Evolutionary conservation across 2,888 invertebrate genomes (phyloP).

Genomic region (Lepeophtheirus nordmannii): DNA sequence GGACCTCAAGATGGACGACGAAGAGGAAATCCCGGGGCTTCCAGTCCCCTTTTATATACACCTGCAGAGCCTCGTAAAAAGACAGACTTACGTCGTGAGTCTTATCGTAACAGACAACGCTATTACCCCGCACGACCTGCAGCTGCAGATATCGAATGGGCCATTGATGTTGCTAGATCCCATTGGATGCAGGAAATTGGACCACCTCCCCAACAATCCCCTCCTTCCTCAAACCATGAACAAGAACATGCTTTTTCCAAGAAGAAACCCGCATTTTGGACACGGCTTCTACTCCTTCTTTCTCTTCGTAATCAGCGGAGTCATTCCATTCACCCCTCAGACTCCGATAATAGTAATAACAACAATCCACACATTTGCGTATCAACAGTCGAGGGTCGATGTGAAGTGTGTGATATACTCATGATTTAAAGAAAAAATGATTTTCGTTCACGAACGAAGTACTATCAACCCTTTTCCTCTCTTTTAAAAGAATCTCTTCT

Average conservation of each 20-base stretch:
- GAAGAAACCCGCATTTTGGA: not conserved
- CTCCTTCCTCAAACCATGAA: not conserved
- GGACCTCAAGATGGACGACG: not conserved
- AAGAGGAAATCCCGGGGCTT: not conserved
- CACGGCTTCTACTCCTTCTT: not conserved
- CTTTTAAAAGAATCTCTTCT: too few species aligned
- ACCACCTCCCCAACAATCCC: not conserved
- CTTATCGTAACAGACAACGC: not conserved
- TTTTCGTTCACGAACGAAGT: not conserved
- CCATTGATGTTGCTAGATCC: not conserved
- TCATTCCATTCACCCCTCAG: not conserved
- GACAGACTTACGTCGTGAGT: not conserved
- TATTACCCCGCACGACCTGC: not conserved
- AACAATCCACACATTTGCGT: not conserved
- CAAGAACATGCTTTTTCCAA: too few species aligned
- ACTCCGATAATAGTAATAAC: not conserved
- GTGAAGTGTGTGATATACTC: slow-evolving; percentile 6
- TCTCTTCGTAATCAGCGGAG: not conserved
- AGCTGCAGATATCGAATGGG: not conserved
- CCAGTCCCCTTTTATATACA: not conserved
- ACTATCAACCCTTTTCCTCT: too few species aligned
- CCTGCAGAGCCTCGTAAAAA: not conserved
- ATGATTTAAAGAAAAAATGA: not conserved
- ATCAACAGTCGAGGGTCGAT: not conserved
- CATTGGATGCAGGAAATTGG: not conserved